Evolutionary conservation across 2,888 invertebrate genomes (phyloP), one percentile per base, ranked within the genome.

Genomic region (Synanthedon tipuliformis): DNA sequence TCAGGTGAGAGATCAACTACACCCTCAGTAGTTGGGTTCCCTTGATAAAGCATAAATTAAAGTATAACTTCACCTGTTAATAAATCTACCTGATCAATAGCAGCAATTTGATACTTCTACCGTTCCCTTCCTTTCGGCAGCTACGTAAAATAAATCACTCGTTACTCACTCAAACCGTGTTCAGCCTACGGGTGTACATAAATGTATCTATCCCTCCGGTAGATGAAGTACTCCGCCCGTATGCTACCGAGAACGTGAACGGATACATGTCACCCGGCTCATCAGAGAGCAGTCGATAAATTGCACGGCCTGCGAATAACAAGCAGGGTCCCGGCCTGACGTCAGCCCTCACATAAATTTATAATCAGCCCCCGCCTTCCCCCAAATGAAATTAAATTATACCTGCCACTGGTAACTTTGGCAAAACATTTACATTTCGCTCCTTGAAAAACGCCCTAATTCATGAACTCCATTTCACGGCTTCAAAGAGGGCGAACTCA

Each of bases 331-430:
- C 57, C 56, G 55, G 51, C 64, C 66, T 72, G 69, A 75, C 73
- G 76, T 76, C 79, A 78, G 68, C 72, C 73, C 72, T 71, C 71
- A 77, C 77, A 83, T 81, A 81, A 84, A 82, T 84, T 83, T 80
- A 83, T 83, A 84, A 83, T 83, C 80, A 83, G 81, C 78, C 73
- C 78, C 73, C 71, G 63, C 66, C 77, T 72, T 71, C 71, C 69
- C 75, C 74, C 69, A 75, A 78, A 79, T 75, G 68, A 80, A 82
- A 83, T 83, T 78, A 78, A 84, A 84, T 84, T 81, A 80, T 75
- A 81, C 79, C 78, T 80, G 78, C 75, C 73, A 72, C 69, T 71
- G 76, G 73, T 68, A 71, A 74, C 76, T 77, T 76, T 62, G 72
- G 64, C 70, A 76, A 80, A 81, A 83, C 75, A 81, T 84, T 83